These are phyloP conservation scores for Zelleria hepariella DNA, from an alignment of 2,888 invertebrate species.

Conservation along the genomic window DNA sequence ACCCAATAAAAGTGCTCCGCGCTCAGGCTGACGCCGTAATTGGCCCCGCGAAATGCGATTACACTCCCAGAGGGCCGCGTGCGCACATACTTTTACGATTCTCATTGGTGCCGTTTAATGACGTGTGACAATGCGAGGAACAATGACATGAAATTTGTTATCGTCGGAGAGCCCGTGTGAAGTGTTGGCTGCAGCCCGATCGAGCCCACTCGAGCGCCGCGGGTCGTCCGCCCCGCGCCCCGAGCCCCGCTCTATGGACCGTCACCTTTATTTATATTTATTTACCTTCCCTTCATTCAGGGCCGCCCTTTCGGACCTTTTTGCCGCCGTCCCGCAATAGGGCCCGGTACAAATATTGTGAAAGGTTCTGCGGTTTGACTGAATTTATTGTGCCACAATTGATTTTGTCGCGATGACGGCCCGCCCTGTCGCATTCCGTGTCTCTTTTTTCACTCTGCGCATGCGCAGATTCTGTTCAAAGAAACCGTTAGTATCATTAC, in stretches of 20 bases:
- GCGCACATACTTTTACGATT: slow-evolving; percentile 57
- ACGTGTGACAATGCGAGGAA: slow-evolving; percentile 53
- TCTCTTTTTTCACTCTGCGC: slow-evolving; percentile 10
- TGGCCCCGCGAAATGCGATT: slow-evolving; percentile 56
- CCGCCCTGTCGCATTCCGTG: slow-evolving; percentile 24
- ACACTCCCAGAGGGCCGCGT: slow-evolving; percentile 25
- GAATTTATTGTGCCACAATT: slow-evolving; percentile 67
- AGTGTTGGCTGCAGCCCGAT: slow-evolving; percentile 35
- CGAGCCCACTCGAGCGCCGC: slow-evolving; percentile 2
- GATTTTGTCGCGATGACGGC: slow-evolving; percentile 43
- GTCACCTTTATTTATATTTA: slow-evolving; percentile 71
- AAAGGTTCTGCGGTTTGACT: slow-evolving; percentile 67
- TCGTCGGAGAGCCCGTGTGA: slow-evolving; percentile 2
- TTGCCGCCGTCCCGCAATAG: slow-evolving; percentile 54
- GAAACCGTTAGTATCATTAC: slow-evolving; percentile 3
- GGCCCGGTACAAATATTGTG: slow-evolving; percentile 69
- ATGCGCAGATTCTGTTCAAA: slow-evolving; percentile 9
- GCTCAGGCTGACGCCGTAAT: slow-evolving; percentile 49
- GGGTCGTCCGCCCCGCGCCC: slow-evolving; percentile 4
- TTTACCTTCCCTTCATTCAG: slow-evolving; percentile 72
- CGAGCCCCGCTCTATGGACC: slow-evolving; percentile 22
- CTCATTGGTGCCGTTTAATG: slow-evolving; percentile 66
- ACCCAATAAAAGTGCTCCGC: slow-evolving; percentile 67
- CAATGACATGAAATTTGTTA: slow-evolving; percentile 58
- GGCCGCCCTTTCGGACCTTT: slow-evolving; percentile 70